Evolutionary conservation across 2,113 vertebrate genomes (phyloP), one percentile per base, ranked within the genome.

Genomic region (Phaethon lepturus): DNA sequence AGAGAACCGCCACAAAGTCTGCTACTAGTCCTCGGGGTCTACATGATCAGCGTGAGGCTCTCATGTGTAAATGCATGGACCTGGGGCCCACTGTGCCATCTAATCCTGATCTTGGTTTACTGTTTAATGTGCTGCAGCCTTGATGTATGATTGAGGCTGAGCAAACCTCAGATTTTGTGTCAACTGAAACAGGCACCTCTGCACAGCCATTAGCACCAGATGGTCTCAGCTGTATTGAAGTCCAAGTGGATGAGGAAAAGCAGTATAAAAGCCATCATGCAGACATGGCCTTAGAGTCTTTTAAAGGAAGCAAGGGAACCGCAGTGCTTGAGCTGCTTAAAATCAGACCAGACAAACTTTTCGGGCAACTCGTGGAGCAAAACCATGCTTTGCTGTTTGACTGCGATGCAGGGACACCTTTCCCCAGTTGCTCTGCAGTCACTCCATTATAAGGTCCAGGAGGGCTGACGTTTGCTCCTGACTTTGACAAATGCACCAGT

Each of bases 1-100:
- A 58, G 12, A 35, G 49, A 82, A 53, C 35, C 50, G 24, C 7
- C 78, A 13, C n/a, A 5, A 26, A 11, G 35, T 24, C 25, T 8
- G 22, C 29, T 76, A 25, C 26, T 9, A 20, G 38, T 26, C 25
- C 69, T 56, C 3, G 2, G 19, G 77, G 45, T 62, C 63, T 56
- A 7, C 40, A 0, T 2, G 69, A 9, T 25, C 81, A 47, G 8
- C 1, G 2, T 1, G 10, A 45, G 59, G 52, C 23, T 74, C 7
- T 63, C 2, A 0, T 12, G 53, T 66, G 4, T 29, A 8, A 81
- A 35, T 2, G 3, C 60, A 56, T 62, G 7, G 45, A 2, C 35
- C 13, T 4, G 0, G 38, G 22, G 40, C 38, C 3, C 42, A 3
- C 4, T 0, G 0, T 5, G 22, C 18, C 15, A 29, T 55, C 49